These are phyloP conservation scores for Drosophila nr. fundita DNA, from an alignment of 2,888 invertebrate genomes.

Conservation along the genomic window DNA sequence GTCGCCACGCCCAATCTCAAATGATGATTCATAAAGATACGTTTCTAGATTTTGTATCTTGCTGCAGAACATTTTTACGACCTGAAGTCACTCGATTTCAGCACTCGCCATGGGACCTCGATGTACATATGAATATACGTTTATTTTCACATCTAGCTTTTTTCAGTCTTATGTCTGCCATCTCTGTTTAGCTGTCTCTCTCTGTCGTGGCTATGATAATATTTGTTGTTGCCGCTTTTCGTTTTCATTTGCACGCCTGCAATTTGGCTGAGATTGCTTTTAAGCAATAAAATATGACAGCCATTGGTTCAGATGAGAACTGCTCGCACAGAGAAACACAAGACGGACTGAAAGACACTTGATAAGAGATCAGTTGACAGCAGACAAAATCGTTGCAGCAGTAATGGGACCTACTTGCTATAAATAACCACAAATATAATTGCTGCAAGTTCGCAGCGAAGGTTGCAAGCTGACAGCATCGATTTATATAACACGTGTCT, in stretches of 20 bases:
- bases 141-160: slow-evolving; percentile 1
- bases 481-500: neutral
- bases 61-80: slow-evolving; percentile 45
- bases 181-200: slow-evolving; percentile 22
- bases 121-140: neutral
- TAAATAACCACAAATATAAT: neutral
- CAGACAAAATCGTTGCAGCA: neutral
- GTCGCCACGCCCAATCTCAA: slow-evolving; percentile 15
- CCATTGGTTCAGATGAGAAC: slow-evolving; percentile 12
- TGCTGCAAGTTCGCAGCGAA: neutral
- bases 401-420: neutral
- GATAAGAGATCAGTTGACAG: neutral
- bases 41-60: slow-evolving; percentile 30
- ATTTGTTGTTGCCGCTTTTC: slow-evolving; percentile 33
- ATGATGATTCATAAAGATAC: slow-evolving; percentile 44
- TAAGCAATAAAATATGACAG: slow-evolving; percentile 42
- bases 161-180: neutral
- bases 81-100: slow-evolving; percentile 48
- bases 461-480: neutral
- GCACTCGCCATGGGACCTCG: slow-evolving; percentile 9
- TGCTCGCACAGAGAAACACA: neutral
- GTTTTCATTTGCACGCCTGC: slow-evolving; percentile 32
- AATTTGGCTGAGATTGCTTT: slow-evolving; percentile 48
- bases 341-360: neutral
- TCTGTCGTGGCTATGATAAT: slow-evolving; percentile 22